A percentile compares a stretch with the other conserved stretches of the same genome.
phyloP scores from a whole-genome alignment of 2,888 invertebrate genomes.

The Eupeodes latifasciatus region DNA sequence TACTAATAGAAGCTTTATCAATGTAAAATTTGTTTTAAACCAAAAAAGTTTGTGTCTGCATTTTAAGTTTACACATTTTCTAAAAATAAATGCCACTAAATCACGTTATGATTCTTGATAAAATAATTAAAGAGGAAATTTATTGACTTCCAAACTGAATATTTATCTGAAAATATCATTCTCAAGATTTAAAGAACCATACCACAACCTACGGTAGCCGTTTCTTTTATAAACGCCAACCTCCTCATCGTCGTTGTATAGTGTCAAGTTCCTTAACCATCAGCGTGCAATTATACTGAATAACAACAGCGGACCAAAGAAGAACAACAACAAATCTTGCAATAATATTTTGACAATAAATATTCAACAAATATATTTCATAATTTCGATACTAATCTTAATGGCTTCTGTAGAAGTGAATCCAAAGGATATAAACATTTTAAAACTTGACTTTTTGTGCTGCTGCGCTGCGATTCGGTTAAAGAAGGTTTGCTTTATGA shows the following conservation, averaged over 20 bases:
- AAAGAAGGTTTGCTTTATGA: conserved; percentile 65
- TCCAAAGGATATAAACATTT: conserved; percentile 48
- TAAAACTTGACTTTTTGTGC: conserved; percentile 23
- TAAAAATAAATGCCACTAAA: background rate
- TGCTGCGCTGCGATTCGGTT: conserved; percentile 32
- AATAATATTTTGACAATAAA: conserved; percentile 61
- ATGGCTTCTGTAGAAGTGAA: conserved; percentile 71
- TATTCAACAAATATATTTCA: conserved; percentile 71
- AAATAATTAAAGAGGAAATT: background rate
- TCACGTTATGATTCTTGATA: background rate
- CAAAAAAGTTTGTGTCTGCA: background rate
- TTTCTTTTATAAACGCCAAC: background rate
- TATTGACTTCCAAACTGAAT: background rate
- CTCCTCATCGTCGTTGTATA: background rate
- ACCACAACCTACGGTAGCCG: background rate
- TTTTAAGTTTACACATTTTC: too few relatives aligned
- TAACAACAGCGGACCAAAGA: conserved; percentile 1
- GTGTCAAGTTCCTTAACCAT: conserved; percentile 25
- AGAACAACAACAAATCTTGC: conserved; percentile 17
- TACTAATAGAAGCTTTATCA: background rate
- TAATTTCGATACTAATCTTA: conserved; percentile 71
- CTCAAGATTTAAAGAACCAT: background rate
- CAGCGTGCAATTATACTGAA: background rate
- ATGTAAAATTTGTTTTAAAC: background rate
- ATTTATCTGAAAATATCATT: conserved; percentile 37